A percentile compares a stretch with the other conserved stretches of the same genome.
Evolutionary conservation across 2,113 vertebrate species (phyloP).

Genomic region (Neofelis nebulosa): DNA sequence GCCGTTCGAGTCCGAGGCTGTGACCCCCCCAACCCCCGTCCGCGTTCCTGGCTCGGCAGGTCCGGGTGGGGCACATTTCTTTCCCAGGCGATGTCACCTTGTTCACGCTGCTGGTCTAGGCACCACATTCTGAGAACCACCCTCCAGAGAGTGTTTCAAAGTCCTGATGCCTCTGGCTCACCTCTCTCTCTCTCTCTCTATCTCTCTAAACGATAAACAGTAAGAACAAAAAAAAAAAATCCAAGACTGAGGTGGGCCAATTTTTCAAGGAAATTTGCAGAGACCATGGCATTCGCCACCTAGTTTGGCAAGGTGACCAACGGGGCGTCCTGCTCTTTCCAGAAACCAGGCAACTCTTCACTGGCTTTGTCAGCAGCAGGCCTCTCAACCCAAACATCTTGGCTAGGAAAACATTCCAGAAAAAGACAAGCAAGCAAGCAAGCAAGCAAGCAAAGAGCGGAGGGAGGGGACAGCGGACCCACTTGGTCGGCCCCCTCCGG

Average conservation of each 20-base stretch:
- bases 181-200: background rate
- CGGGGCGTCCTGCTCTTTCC: background rate
- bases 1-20: no score
- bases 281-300: background rate
- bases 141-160: rapidly evolving
- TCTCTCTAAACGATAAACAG: no score
- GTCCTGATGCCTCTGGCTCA: rapidly evolving
- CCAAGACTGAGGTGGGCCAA: background rate
- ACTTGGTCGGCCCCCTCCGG: background rate
- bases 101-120: no score
- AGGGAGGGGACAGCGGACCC: background rate
- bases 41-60: rapidly evolving
- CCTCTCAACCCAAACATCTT: background rate
- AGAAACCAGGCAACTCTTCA: background rate
- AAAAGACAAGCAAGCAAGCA: background rate
- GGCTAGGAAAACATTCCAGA: background rate
- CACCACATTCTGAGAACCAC: background rate
- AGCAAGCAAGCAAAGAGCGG: no score
- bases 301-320: background rate
- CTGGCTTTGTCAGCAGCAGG: background rate
- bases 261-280: background rate
- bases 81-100: no score
- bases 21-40: no score
- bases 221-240: no score
- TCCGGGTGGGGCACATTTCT: background rate